Conservation (phyloP, 2,113 vertebrate species). For the Corythornis cristatus region DNA sequence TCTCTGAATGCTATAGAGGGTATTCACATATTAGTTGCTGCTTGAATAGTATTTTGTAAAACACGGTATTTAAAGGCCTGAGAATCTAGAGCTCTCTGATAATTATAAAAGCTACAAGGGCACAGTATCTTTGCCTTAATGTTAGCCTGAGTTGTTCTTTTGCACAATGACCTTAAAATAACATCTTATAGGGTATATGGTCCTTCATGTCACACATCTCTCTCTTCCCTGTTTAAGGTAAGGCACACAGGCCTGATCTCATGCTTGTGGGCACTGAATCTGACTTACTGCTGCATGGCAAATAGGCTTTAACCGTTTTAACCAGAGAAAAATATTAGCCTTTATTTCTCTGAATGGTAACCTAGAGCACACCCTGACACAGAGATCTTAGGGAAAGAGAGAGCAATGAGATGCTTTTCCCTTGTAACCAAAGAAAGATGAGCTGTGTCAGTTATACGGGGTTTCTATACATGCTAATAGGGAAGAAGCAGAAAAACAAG, state of each 20-base stretch:
- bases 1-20: background rate
- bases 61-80: fast-evolving
- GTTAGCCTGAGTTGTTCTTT: background rate
- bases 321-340: background rate
- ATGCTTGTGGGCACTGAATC: background rate
- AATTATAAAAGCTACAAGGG: background rate
- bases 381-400: background rate
- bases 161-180: background rate
- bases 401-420: background rate
- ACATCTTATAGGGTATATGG: fast-evolving
- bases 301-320: background rate
- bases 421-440: background rate
- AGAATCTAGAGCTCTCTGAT: background rate
- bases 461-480: background rate
- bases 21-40: background rate
- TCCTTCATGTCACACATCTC: background rate
- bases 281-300: background rate
- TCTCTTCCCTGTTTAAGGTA: background rate
- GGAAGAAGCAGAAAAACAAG: background rate
- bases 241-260: background rate
- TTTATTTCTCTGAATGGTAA: background rate
- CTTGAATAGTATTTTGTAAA: background rate
- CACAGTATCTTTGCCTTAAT: background rate
- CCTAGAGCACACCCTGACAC: background rate
- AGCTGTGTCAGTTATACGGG: background rate